These are phyloP conservation scores for Drosophila setosimentum DNA, from an alignment of 2,888 invertebrate species.

Conservation along the genomic window DNA sequence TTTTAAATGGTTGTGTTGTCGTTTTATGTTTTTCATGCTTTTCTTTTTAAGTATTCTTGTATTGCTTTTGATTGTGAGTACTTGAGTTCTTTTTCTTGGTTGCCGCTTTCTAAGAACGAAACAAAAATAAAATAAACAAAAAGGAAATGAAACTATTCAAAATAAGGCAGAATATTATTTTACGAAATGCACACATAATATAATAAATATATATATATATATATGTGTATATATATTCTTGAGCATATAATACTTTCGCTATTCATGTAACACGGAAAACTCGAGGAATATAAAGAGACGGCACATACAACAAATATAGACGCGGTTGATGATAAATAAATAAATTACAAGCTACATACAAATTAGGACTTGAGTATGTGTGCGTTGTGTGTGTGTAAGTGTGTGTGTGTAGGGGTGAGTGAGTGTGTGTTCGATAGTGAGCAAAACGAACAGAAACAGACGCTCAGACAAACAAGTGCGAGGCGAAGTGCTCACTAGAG, in stretches of 20 bases:
- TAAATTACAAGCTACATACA: slow-evolving; percentile 74
- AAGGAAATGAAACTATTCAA: slow-evolving; percentile 26
- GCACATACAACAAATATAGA: slow-evolving; percentile 35
- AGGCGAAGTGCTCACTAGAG: slow-evolving; percentile 67
- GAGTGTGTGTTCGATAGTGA: slow-evolving; percentile 42
- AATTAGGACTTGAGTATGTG: slow-evolving; percentile 64
- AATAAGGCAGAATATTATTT: slow-evolving; percentile 35
- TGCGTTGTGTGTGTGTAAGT: slow-evolving; percentile 15
- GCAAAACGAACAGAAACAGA: slow-evolving; percentile 61
- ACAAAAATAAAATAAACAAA: slow-evolving; percentile 14
- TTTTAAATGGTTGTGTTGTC: slow-evolving; percentile 22
- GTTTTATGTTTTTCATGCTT: slow-evolving; percentile 2
- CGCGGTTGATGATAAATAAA: slow-evolving; percentile 57
- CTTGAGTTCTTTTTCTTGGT: slow-evolving; percentile 37
- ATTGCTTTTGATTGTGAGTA: slow-evolving; percentile 66
- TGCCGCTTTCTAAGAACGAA: slow-evolving; percentile 29
- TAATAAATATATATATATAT: slow-evolving; percentile 21
- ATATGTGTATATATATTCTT: slow-evolving; percentile 49
- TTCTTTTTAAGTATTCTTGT: slow-evolving; percentile 49
- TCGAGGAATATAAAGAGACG: slow-evolving; percentile 29
- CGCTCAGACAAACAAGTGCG: slow-evolving; percentile 70
- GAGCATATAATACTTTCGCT: slow-evolving; percentile 74
- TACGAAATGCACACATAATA: slow-evolving; percentile 57
- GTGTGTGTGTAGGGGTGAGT: slow-evolving; percentile 15
- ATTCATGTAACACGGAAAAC: slow-evolving; percentile 47